Evolutionary conservation across 2,113 vertebrate genomes (phyloP).

Genomic region (Fukomys damarensis): DNA sequence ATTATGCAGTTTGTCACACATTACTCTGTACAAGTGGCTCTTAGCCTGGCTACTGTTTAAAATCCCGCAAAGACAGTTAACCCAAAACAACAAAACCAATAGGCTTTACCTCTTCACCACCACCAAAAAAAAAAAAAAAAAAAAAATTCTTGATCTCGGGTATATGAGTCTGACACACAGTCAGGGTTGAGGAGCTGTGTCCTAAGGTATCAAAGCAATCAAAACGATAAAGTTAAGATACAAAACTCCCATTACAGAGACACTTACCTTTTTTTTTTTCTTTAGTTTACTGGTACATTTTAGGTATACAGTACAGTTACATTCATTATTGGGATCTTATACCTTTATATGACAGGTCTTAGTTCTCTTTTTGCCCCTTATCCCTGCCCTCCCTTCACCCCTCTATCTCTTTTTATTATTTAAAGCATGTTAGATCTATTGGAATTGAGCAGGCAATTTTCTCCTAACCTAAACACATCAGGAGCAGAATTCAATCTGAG

Average conservation of each 20-base stretch:
- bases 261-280: conserved; percentile 17
- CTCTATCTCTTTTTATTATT: no score
- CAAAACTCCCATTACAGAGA: neutral
- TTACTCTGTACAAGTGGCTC: conserved; percentile 1
- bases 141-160: neutral
- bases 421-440: neutral
- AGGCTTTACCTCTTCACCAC: neutral
- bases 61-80: conserved; percentile 25
- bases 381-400: no score
- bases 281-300: no score
- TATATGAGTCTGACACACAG: neutral
- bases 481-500: neutral
- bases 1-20: conserved; percentile 17
- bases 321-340: no score
- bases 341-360: no score
- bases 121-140: no score
- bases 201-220: neutral
- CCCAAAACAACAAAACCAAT: neutral
- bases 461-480: neutral
- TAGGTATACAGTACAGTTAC: no score
- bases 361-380: no score
- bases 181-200: neutral
- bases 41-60: conserved; percentile 22
- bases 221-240: conserved; percentile 21
- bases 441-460: neutral